Percentiles rank a stretch among this genome's conserved stretches.
Evolutionary conservation across 2,888 invertebrate genomes (phyloP).

Genomic region (Fissipunctia ypsillon): DNA sequence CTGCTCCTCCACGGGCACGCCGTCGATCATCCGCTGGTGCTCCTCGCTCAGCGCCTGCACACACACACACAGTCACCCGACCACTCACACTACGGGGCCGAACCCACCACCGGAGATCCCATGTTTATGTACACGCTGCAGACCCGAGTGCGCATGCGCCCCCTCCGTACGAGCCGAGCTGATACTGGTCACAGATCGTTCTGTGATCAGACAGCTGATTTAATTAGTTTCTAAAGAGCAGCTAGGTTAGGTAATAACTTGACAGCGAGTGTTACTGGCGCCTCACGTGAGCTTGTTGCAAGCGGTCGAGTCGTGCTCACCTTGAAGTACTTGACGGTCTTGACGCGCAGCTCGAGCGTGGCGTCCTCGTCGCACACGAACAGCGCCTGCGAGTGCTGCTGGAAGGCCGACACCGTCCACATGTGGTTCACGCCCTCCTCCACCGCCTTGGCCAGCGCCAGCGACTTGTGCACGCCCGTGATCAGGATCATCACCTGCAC

Average conservation of each 20-base stretch:
- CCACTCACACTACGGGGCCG: no score
- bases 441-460: conserved; percentile 99
- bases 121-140: no score
- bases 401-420: conserved; percentile 99
- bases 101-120: no score
- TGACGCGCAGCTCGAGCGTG: conserved; percentile 98
- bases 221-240: neutral
- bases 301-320: conserved; percentile 82
- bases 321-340: conserved; percentile 99
- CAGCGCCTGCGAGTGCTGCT: conserved; percentile 97
- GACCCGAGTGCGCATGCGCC: conserved; percentile 12
- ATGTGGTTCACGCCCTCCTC: conserved; percentile 99
- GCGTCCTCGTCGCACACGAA: conserved; percentile 99
- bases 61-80: conserved; percentile 55
- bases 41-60: conserved; percentile 95
- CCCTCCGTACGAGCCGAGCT: conserved; percentile 43
- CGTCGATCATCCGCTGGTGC: conserved; percentile 95
- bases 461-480: conserved; percentile 98
- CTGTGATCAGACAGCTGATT: neutral
- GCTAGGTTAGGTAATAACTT: conserved; percentile 1
- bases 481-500: conserved; percentile 98
- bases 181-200: neutral
- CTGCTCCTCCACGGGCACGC: conserved; percentile 80
- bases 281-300: no score
- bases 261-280: neutral